Percentiles rank a stretch among this genome's conserved stretches.
Evolutionary conservation across 2,113 vertebrate genomes (phyloP).

Genomic region (Scytalopus superciliaris): DNA sequence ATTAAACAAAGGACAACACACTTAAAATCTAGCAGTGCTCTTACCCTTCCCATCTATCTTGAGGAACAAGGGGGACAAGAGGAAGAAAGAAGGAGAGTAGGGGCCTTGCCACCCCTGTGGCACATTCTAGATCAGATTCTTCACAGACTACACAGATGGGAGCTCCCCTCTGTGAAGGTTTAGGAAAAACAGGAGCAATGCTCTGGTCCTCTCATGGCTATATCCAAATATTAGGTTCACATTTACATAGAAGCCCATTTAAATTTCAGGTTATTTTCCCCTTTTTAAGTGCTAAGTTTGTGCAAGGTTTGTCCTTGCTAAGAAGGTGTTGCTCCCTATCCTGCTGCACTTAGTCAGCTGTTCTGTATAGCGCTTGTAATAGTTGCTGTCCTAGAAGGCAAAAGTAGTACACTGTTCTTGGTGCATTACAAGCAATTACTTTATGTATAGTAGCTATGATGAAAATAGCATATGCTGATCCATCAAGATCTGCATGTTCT

Average conservation of each 20-base stretch:
- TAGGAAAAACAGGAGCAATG: background rate
- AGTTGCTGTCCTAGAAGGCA: background rate
- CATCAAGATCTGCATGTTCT: background rate
- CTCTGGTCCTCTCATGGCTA: background rate
- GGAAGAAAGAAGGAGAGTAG: background rate
- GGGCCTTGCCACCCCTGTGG: background rate
- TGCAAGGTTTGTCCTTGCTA: background rate
- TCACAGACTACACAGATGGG: background rate
- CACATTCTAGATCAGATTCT: background rate
- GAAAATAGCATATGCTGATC: background rate
- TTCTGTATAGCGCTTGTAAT: background rate
- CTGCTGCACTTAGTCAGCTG: background rate
- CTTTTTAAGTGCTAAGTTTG: background rate
- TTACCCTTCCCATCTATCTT: background rate
- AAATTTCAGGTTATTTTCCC: background rate
- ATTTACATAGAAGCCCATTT: background rate
- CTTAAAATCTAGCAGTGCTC: background rate
- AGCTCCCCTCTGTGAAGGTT: background rate
- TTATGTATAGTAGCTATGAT: background rate
- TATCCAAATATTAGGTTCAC: background rate
- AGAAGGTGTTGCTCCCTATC: background rate
- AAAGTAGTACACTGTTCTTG: background rate
- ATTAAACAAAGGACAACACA: background rate
- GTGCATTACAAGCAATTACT: background rate
- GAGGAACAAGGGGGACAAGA: background rate